Evolutionary conservation across 1,140 invertebrate genomes (phyloP), one percentile per base, ranked within the genome.

Genomic region (Laodelphax striatellus): DNA sequence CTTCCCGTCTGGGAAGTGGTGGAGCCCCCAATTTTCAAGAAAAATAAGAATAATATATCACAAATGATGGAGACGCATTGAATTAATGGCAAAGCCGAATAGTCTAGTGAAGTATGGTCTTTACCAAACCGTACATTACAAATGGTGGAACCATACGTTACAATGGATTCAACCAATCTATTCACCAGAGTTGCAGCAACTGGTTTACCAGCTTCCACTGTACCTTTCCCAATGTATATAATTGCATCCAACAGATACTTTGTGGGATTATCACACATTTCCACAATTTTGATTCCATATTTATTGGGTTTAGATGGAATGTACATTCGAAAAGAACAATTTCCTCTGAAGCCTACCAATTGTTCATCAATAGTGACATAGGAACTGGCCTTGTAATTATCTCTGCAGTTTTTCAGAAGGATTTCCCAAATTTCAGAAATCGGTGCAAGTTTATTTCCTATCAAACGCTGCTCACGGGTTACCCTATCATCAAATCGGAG

Each of bases 211-310:
- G 34, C 34, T 38, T 38, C 34, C 34, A 38, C 34, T 38, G 34
- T 38, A 38, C 62, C 56, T 69, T 72, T 73, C 38, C 70, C 70
- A 11, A 61, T 41, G 57, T 75, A 73, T 21, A 72, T 66, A 56
- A 69, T 68, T 9, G 62, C 67, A 65, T 70, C 68, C n/a, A 67
- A 58, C 42, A 72, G 54, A 58, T 74, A 73, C 24, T 66, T 63
- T 8, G 63, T 69, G 54, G 42, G 41, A 24, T 69, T 65, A 65
- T 74, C 69, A 16, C 64, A 67, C 19, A 72, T 62, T 41, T 58
- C 63, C 31, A 68, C 38, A 46, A 75, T 65, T 69, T 77, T 76
- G 22, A 78, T 64, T 0, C 75, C 77, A 64, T 52, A 66, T 46
- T 62, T 68, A 64, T 55, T 65, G 56, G 13, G 52, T 21, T 61